Base-by-base conservation (phyloP, 30 jellyfish, hydroid and myxozoan species). In the Rhopilema esculentum region DNA sequence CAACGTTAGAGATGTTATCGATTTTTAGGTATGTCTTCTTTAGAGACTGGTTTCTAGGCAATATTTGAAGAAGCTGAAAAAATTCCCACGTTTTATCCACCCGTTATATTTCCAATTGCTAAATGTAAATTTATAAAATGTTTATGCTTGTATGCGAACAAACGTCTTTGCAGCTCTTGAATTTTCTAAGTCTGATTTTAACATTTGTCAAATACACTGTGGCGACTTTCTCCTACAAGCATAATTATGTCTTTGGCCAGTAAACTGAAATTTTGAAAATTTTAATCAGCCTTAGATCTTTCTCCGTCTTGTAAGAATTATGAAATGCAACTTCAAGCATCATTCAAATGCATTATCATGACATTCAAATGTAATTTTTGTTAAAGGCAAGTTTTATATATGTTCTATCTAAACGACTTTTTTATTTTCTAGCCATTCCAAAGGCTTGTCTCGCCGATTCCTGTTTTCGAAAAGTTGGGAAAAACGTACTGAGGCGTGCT, bases 381-480 rank as follows among this genome's bases (percentile, higher is more conserved):
- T n/a, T n/a, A n/a, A n/a, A n/a, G n/a, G n/a, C n/a, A n/a, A n/a
- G n/a, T n/a, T n/a, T n/a, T n/a, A n/a, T n/a, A 12, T 12, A 2
- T 12, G 12, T 40, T 2, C 9, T 12, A 2, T 40, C 57, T 2
- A 12, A 40, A 12, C 6, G 6, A 15, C 52, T 48, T 49, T 53
- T 73, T 70, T 49, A 23, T 1, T 64, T 85, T 85, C 21, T 29
- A 91, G 97, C 92, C 95, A 17, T 91, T 91, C 84, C 66, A 85
- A 52, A 84, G 97, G 40, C 61, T 84, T 33, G 96, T 85, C 24
- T 91, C 97, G 32, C 97, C 96, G 62, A 72, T 91, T 29, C 97
- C 97, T 6, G 89, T 91, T 20, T 91, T 91, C 79, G 97, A 91
- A 49, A 78, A 91, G 70, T 93, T 91, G 51, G 97, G 97, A 8